Conservation (phyloP, 37 sponge, comb jelly and placozoan genomes). For the Haliclona indistincta region DNA sequence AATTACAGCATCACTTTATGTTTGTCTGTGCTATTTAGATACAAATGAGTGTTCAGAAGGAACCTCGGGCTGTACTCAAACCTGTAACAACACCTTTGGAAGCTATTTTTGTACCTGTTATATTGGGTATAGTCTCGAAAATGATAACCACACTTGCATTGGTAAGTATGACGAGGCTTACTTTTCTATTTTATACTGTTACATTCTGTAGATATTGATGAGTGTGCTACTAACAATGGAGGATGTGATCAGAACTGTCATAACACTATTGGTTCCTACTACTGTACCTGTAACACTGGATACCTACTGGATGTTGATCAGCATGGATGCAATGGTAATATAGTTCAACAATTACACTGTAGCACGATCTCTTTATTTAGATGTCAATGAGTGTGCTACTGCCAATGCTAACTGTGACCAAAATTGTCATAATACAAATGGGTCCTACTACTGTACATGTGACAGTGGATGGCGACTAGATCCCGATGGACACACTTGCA, state of each 20-base stretch:
- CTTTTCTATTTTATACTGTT: neutral
- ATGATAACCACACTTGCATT: slow-evolving; percentile 1
- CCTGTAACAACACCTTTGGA: slow-evolving; percentile 50
- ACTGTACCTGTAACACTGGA: slow-evolving; percentile 44
- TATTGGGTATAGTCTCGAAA: slow-evolving; percentile 19
- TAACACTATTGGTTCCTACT: slow-evolving; percentile 41
- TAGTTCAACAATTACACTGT: too few relatives aligned
- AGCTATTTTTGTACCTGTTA: slow-evolving; percentile 43
- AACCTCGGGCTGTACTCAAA: slow-evolving; percentile 26
- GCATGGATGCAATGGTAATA: slow-evolving; percentile 20
- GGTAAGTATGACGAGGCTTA: neutral
- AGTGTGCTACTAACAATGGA: slow-evolving; percentile 4
- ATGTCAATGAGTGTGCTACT: slow-evolving; percentile 36
- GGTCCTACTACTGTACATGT: slow-evolving; percentile 44
- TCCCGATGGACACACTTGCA: slow-evolving; percentile 16
- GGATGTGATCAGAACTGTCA: slow-evolving; percentile 16
- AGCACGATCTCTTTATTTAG: slow-evolving; percentile 24
- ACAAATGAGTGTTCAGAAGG: slow-evolving; percentile 49
- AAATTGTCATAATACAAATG: slow-evolving; percentile 15
- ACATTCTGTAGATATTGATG: slow-evolving; percentile 56
- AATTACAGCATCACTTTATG: neutral
- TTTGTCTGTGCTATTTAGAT: slow-evolving; percentile 21
- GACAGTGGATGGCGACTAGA: slow-evolving; percentile 11
- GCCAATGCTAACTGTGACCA: slow-evolving; percentile 32
- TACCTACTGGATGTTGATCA: slow-evolving; percentile 28